Evolutionary conservation across 2,113 vertebrate species (phyloP), one percentile per base, ranked within the genome.

Genomic region (Thamnophis sirtalis): DNA sequence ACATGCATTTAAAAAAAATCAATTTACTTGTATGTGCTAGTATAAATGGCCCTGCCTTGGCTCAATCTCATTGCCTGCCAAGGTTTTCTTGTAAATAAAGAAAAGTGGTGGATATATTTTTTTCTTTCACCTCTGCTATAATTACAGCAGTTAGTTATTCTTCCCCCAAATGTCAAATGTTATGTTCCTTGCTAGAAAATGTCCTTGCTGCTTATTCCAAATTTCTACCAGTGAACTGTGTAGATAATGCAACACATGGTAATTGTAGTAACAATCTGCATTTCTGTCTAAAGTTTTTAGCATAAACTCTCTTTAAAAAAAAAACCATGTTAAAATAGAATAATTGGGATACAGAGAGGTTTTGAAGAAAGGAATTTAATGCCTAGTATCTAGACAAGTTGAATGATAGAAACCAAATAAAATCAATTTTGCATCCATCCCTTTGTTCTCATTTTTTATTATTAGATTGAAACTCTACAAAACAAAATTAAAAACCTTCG

Each of bases 401-500:
- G 91, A 85, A 63, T 68, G 17, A 22, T 80, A 63, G 33, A 50
- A 94, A 10, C 9, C n/a, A 28, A 89, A 60, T n/a, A 84, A 60
- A 63, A 63, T 49, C 87, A 5, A 5, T 89, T 11, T 33, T n/a
- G 84, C 80, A 89, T 84, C 53, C 87, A 55, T 80, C 88, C 88
- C 53, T 48, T 0, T 87, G 5, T 73, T 28, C 91, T 93, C 84
- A 0, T 28, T 51, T 84, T 55, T 85, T 43, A 68, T 85, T 49
- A 21, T 89, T 84, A 99, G 99, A 99, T 99, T 48, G 98, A 99
- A 98, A 99, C 98, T 1, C 97, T 99, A 94, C 99, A 99, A 97
- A 99, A 98, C 89, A 99, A 99, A 97, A 99, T 99, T 87, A 99
- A 99, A 97, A 99, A 99, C 96, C 97, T 99, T 90, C 97, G 98